Conservation (phyloP, 2,888 invertebrate species). For the Cremastinae sp. region DNA sequence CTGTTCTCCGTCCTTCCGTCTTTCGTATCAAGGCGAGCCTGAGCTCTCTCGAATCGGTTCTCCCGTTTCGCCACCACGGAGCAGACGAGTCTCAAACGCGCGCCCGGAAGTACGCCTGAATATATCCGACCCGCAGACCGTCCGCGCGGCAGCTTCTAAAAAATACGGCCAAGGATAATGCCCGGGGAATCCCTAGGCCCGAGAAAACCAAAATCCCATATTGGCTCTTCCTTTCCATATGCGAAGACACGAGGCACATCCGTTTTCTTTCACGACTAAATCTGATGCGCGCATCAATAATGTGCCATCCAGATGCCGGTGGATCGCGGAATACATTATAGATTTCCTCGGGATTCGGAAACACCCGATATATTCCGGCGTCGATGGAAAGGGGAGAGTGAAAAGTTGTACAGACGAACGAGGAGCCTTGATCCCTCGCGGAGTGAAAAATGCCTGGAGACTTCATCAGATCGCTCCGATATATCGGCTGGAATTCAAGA, state of each 20-base stretch:
- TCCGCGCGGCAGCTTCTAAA: conserved; percentile 39
- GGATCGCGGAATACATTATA: conserved; percentile 48
- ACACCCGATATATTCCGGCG: conserved; percentile 36
- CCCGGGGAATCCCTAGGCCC: conserved; percentile 36
- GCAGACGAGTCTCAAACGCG: conserved; percentile 8
- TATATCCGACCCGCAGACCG: conserved; percentile 41
- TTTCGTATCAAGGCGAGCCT: conserved; percentile 34
- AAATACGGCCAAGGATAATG: conserved; percentile 22
- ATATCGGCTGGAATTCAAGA: conserved; percentile 47
- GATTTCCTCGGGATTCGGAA: conserved; percentile 30
- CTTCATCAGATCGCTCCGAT: conserved; percentile 57
- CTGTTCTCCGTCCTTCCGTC: conserved; percentile 48
- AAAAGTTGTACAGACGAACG: conserved; percentile 13
- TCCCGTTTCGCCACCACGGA: conserved; percentile 13
- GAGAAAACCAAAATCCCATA: conserved; percentile 42
- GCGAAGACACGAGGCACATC: background rate
- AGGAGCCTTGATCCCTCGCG: conserved; percentile 49
- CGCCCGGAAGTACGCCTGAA: conserved; percentile 57
- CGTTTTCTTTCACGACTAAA: background rate
- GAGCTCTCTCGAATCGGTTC: conserved; percentile 18
- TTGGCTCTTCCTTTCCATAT: background rate
- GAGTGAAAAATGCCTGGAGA: conserved; percentile 48
- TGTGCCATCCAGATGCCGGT: conserved; percentile 17
- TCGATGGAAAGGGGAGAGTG: conserved; percentile 6
- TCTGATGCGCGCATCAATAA: conserved; percentile 32